Evolutionary conservation across 2,797 vertebrate species (phyloP).

Genomic region (Gymnoscopelus braueri): DNA sequence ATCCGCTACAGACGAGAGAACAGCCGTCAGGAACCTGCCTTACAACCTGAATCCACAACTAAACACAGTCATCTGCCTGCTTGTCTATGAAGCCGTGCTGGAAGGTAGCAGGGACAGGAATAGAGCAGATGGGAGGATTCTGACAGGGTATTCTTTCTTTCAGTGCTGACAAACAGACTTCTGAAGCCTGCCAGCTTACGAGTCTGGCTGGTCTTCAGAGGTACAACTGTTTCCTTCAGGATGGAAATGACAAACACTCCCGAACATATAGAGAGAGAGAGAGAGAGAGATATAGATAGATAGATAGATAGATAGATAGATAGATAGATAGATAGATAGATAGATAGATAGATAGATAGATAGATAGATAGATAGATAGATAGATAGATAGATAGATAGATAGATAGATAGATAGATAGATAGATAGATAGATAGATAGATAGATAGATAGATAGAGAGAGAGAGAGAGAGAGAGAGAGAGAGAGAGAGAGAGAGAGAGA

Average conservation of each 20-base stretch:
- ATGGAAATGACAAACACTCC: constrained; percentile 27
- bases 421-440: no score
- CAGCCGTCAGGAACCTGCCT: constrained; percentile 40
- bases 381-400: no score
- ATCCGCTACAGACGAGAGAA: constrained; percentile 37
- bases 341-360: no score
- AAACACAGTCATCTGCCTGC: constrained; percentile 42
- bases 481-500: no score
- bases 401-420: no score
- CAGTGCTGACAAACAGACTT: constrained; percentile 59
- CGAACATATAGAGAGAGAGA: neutral
- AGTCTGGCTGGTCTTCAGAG: constrained; percentile 55
- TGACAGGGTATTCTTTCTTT: constrained; percentile 55
- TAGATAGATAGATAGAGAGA: no score
- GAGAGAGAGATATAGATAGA: neutral
- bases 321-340: no score
- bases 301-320: no score
- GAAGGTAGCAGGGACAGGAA: constrained; percentile 52
- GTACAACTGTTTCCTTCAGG: constrained; percentile 46
- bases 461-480: no score
- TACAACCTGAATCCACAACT: constrained; percentile 39
- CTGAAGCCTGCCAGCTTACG: constrained; percentile 54
- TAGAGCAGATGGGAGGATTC: constrained; percentile 49
- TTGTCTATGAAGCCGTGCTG: constrained; percentile 44
- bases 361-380: no score